Evolutionary conservation across 2,113 vertebrate species (phyloP).

Genomic region (Pipa parva): DNA sequence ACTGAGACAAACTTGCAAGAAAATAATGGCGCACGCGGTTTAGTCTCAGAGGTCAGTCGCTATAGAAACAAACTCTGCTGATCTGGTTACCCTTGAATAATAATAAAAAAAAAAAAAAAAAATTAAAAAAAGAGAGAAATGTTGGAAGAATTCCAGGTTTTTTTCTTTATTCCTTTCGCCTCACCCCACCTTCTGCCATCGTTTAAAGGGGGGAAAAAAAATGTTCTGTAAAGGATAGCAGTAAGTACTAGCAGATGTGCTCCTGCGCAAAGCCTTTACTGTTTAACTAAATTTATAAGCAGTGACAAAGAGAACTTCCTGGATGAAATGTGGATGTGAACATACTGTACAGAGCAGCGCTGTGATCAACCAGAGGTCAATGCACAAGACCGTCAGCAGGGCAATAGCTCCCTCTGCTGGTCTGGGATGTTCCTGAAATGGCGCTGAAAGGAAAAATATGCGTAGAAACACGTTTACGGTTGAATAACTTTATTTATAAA

Average conservation of each 20-base stretch:
- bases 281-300: constrained; percentile 32
- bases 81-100: constrained; percentile 43
- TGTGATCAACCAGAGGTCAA: constrained; percentile 21
- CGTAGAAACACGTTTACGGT: too few species aligned
- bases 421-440: too few species aligned
- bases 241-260: constrained; percentile 43
- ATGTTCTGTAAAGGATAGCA: constrained; percentile 3
- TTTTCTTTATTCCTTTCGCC: constrained; percentile 16
- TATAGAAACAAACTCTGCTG: constrained; percentile 47
- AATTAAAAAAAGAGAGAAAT: too few species aligned
- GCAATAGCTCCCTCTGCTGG: constrained; percentile 17
- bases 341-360: background rate
- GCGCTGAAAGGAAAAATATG: too few species aligned
- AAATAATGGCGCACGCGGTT: constrained; percentile 15
- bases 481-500: too few species aligned
- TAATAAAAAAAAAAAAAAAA: too few species aligned
- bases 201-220: background rate
- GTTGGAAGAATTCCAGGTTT: constrained; percentile 29
- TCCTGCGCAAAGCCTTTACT: background rate
- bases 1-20: background rate
- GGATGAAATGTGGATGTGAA: constrained; percentile 16
- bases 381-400: background rate
- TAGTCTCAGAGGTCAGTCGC: constrained; percentile 37
- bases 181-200: constrained; percentile 41
- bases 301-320: constrained; percentile 30